A percentile compares a stretch with the other conserved stretches of the same genome.
phyloP scores from a whole-genome alignment of 1,140 invertebrate species.

The Gonioctena quinquepunctata region DNA sequence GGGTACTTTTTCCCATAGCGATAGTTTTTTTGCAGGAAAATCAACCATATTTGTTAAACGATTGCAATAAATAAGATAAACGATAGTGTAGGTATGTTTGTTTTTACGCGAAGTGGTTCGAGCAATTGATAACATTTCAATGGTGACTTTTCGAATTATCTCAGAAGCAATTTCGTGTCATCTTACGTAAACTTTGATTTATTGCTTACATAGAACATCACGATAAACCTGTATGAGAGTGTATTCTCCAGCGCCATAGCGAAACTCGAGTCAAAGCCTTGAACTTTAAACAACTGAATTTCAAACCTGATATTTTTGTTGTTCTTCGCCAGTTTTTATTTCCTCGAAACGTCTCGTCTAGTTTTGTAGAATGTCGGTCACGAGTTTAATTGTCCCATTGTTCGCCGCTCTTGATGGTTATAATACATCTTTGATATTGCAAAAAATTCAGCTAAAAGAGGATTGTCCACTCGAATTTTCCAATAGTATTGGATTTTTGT shows the following conservation, averaged over 20 bases:
- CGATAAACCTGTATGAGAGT: not conserved
- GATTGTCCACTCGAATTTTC: no score
- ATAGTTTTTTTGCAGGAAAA: no score
- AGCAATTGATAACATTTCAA: not conserved
- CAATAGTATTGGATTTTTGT: no score
- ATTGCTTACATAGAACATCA: not conserved
- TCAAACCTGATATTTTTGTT: not conserved
- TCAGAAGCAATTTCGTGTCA: not conserved
- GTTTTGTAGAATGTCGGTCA: not conserved
- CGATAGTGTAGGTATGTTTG: no score
- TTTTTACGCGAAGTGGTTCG: no score
- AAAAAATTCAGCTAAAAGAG: no score
- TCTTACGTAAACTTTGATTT: not conserved
- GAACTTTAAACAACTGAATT: not conserved
- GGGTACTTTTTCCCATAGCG: no score
- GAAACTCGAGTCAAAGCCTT: no score
- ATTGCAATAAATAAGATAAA: no score
- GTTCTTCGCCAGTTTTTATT: not conserved
- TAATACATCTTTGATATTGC: no score
- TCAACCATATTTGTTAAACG: no score
- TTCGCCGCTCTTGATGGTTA: not conserved
- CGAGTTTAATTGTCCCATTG: not conserved
- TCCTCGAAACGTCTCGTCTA: not conserved
- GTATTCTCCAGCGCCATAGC: not conserved
- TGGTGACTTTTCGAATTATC: not conserved